A percentile compares a stretch with the other conserved stretches of the same genome.
Conservation (phyloP, 2,113 vertebrate genomes). For the Pachycephala philippinensis region DNA sequence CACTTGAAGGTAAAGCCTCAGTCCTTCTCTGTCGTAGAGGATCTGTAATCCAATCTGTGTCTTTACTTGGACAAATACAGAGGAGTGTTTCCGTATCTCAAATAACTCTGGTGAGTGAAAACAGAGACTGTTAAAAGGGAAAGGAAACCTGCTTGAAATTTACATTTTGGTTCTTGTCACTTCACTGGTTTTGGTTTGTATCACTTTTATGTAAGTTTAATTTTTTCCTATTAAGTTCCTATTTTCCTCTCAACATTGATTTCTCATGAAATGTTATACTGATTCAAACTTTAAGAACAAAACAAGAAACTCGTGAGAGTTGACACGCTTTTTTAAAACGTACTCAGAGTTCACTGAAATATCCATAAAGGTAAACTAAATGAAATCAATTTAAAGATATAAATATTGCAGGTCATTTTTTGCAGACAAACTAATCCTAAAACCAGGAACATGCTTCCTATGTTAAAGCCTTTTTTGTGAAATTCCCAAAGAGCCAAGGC, state of each 20-base stretch:
- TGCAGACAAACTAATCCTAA: not conserved
- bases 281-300: not conserved
- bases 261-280: not conserved
- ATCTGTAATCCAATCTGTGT: constrained; percentile 83
- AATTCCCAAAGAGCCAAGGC: not conserved
- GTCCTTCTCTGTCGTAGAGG: constrained; percentile 86
- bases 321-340: not conserved
- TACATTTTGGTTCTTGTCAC: not conserved
- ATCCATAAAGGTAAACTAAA: not conserved
- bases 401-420: not conserved
- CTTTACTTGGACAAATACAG: constrained; percentile 88
- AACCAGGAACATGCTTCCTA: not conserved
- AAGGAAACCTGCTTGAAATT: not conserved
- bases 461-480: not conserved
- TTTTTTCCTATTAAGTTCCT: not conserved
- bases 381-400: not conserved
- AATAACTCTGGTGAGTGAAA: constrained; percentile 77
- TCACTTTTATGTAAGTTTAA: fast-evolving
- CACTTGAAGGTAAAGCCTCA: constrained; percentile 87
- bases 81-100: constrained; percentile 88
- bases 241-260: not conserved
- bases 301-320: not conserved
- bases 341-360: not conserved
- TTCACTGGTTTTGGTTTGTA: not conserved
- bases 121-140: not conserved